Percentiles rank a stretch among this genome's conserved stretches.
phyloP scores from a whole-genome alignment of 2,888 invertebrate genomes.

The Anarsia innoxiella region DNA sequence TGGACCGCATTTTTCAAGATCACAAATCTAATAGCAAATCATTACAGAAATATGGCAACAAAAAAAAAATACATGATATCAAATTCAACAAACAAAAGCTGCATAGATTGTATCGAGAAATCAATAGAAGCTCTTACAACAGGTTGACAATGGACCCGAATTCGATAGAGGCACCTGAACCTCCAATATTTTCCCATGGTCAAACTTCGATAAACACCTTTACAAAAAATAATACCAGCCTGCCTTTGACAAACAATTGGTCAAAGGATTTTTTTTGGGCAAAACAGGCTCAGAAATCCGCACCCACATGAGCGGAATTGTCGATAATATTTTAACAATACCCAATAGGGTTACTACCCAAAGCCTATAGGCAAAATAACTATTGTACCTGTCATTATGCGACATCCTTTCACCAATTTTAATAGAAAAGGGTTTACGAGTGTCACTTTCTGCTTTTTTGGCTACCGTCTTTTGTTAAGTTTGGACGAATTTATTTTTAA shows the following conservation, averaged over 20 bases:
- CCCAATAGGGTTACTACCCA: constrained; percentile 50
- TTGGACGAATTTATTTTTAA: constrained; percentile 6
- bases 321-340: constrained; percentile 63
- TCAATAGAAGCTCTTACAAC: constrained; percentile 35
- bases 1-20: too few relatives aligned
- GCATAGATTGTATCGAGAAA: constrained; percentile 49
- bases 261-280: constrained; percentile 62
- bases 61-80: constrained; percentile 7
- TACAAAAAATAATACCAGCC: constrained; percentile 59
- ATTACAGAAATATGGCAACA: too few relatives aligned
- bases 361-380: constrained; percentile 60
- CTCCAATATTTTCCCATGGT: constrained; percentile 73
- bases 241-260: constrained; percentile 70
- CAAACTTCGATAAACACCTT: constrained; percentile 68
- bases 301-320: constrained; percentile 58
- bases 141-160: constrained; percentile 58
- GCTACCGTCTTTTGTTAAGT: constrained; percentile 11
- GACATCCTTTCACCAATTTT: constrained; percentile 68
- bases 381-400: constrained; percentile 66
- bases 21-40: too few relatives aligned
- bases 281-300: constrained; percentile 55
- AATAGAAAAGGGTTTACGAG: constrained; percentile 67
- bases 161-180: constrained; percentile 66
- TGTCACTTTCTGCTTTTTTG: constrained; percentile 54
- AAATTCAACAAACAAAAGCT: constrained; percentile 34